Evolutionary conservation across 2,113 vertebrate genomes (phyloP).

Genomic region (Pogonocichla stellata): DNA sequence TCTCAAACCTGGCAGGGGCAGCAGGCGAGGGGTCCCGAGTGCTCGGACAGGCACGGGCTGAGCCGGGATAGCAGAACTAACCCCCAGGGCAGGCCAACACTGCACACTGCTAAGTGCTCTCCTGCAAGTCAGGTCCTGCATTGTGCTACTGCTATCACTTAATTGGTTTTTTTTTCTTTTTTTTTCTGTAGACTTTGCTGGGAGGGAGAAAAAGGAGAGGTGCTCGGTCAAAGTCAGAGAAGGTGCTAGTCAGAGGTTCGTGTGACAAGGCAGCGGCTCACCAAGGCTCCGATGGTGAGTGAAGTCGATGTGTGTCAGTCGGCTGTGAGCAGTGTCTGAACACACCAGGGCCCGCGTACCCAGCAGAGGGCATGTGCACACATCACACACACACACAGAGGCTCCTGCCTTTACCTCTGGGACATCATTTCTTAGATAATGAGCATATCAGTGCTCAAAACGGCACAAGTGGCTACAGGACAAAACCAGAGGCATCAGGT

Average conservation of each 20-base stretch:
- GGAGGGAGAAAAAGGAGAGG: background rate
- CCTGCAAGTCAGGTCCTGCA: background rate
- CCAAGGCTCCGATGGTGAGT: background rate
- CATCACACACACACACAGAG: background rate
- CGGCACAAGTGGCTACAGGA: background rate
- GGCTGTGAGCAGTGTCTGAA: background rate
- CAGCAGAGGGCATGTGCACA: background rate
- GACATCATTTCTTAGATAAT: conserved; percentile 7
- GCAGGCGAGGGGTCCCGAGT: background rate
- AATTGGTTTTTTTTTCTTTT: background rate
- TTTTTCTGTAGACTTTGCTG: background rate
- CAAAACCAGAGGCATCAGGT: background rate
- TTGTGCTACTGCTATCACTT: background rate
- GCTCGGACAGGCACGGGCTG: background rate
- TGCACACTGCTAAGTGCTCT: background rate
- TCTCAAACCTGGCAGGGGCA: background rate
- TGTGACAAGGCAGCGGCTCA: background rate
- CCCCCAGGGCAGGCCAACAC: background rate
- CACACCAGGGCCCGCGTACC: background rate
- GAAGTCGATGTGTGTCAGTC: background rate
- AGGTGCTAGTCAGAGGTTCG: background rate
- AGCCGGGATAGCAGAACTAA: background rate
- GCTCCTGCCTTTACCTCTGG: background rate
- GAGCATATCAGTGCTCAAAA: background rate
- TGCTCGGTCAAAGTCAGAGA: background rate